phyloP scores from a whole-genome alignment of 2,113 vertebrate genomes.

The Crotophaga sulcirostris region DNA sequence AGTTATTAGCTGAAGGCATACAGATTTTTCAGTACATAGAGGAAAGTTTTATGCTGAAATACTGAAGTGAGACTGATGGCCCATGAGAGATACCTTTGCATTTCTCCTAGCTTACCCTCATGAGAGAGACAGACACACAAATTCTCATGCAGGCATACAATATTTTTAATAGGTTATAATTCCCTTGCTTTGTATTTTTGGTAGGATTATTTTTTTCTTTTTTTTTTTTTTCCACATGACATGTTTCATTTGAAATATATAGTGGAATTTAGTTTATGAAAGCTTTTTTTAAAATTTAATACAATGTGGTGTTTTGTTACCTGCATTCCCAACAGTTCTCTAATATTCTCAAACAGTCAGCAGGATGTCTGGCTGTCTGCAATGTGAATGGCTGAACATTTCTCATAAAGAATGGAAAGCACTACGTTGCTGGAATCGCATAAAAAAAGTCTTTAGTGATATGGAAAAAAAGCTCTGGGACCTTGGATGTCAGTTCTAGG shows the following conservation, averaged over 20 bases:
- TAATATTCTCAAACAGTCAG: constrained; percentile 10
- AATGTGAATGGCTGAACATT: constrained; percentile 54
- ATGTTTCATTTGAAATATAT: not conserved
- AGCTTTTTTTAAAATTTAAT: not conserved
- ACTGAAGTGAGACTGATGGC: not conserved
- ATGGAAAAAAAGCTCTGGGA: constrained; percentile 58
- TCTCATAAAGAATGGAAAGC: constrained; percentile 54
- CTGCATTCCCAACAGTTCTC: not conserved
- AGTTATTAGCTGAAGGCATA: not conserved
- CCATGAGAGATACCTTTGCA: not conserved
- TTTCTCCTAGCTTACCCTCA: not conserved
- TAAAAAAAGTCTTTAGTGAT: constrained; percentile 55
- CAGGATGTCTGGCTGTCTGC: constrained; percentile 44
- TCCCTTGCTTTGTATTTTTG: not conserved
- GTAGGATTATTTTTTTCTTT: not conserved
- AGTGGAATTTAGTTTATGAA: not conserved
- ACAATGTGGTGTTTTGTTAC: not conserved
- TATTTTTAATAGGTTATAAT: not conserved
- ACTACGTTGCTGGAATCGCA: constrained; percentile 20
- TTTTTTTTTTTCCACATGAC: not conserved
- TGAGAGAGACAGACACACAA: not conserved
- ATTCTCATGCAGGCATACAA: not conserved
- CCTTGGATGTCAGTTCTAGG: constrained; percentile 65
- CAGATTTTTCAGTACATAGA: not conserved
- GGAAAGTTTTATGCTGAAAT: not conserved